Base-by-base conservation (phyloP, 2,888 invertebrate genomes). In the Merodon equestris region DNA sequence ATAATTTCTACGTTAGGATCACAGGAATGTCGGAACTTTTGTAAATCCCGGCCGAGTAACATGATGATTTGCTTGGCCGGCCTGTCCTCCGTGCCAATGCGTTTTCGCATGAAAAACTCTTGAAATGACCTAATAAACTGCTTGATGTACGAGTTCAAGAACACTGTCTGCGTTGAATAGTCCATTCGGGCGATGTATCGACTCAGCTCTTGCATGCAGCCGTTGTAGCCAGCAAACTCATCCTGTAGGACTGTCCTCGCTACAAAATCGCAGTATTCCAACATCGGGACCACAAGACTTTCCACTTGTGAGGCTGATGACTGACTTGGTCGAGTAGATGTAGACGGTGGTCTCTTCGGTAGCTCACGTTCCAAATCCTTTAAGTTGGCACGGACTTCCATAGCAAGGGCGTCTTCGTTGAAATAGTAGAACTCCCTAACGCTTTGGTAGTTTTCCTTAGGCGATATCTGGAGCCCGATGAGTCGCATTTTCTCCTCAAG, bases 1-100 rank as follows among this genome's bases (percentile, higher is more conserved):
- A 68, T 60, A 18, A 68, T 13, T 45, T 68, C 68, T 1, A 68
- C 51, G 36, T 68, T 68, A 3, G 68, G 58, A 45, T 58, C 58
- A 45, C 68, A 68, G 1, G 68, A 58, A 47, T 68, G 68, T 10
- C 68, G 68, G 38, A 68, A 58, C 15, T 68, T 68, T 50, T 53
- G 68, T 10, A 68, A 14, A n/a, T 56, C 48, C 13, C 66, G 50
- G 1, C 66, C 66, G 19, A 66, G 17, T 0, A 66, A 17, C 1
- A 57, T 40, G 10, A 66, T 56, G 13, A 56, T 57, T 42, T 66
- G 66, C 40, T 48, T 66, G 14, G 17, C 9, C 50, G 66, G 42
- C 4, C 13, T 57, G 3, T 48, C 48, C 0, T 56, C 42, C 9
- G 7, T 48, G 2, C 5, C 14, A 0, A 50, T 4, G 14, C 13